Conservation (phyloP, 1,140 invertebrate species). For the Drosophila nannoptera region DNA sequence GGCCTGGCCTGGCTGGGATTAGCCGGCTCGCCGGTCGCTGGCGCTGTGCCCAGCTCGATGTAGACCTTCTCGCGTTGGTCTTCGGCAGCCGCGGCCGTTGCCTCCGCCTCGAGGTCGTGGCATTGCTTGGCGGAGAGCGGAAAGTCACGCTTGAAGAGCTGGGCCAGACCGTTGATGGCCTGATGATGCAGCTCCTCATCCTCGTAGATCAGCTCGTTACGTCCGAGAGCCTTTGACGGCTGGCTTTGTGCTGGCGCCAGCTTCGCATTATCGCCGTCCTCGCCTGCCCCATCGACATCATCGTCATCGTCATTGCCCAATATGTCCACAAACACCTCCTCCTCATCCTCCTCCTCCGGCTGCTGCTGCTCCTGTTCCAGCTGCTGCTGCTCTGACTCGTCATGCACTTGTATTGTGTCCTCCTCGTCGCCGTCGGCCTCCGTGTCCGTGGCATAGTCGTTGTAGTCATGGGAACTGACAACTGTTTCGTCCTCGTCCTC, state of each 20-base stretch:
- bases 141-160: constrained; percentile 72
- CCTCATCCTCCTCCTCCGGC: constrained; percentile 33
- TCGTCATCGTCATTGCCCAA: constrained; percentile 65
- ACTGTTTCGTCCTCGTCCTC: constrained; percentile 78
- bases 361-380: neutral
- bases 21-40: constrained; percentile 8
- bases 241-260: constrained; percentile 3
- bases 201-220: constrained; percentile 71
- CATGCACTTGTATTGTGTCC: constrained; percentile 44
- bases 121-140: constrained; percentile 11
- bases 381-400: constrained; percentile 50
- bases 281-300: constrained; percentile 50
- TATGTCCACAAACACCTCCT: constrained; percentile 65
- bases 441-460: constrained; percentile 58
- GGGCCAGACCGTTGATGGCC: constrained; percentile 71
- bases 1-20: neutral
- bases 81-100: constrained; percentile 19
- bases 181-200: constrained; percentile 73
- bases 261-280: constrained; percentile 1
- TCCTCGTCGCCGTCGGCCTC: constrained; percentile 56
- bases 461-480: constrained; percentile 78
- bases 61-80: constrained; percentile 79
- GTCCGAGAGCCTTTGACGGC: constrained; percentile 53
- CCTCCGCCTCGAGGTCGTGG: constrained; percentile 4
- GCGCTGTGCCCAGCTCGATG: constrained; percentile 78